Conservation (phyloP, 2,113 vertebrate species). For the Copsychus sechellarum region DNA sequence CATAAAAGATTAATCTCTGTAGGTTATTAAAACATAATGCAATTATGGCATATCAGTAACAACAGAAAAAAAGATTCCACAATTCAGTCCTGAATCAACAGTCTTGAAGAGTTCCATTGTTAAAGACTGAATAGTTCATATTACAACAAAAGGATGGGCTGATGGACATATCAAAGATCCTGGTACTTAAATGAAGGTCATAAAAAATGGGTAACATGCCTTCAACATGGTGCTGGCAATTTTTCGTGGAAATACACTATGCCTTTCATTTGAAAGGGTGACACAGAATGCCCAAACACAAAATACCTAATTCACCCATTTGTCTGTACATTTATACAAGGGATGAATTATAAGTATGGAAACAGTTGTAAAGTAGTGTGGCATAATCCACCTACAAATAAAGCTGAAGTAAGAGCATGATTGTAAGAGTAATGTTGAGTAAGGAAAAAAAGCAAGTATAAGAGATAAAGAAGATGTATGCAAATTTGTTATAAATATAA, state of each 20-base stretch:
- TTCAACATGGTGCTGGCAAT: neutral
- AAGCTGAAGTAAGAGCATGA: neutral
- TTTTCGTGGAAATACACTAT: neutral
- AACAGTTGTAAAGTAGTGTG: neutral
- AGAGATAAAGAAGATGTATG: conserved; percentile 27
- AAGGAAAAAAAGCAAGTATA: neutral
- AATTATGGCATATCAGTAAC: neutral
- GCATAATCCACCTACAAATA: neutral
- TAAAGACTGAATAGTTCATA: neutral
- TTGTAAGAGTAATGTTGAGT: neutral
- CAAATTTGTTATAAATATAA: conserved; percentile 52
- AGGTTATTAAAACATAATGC: neutral
- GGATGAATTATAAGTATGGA: neutral
- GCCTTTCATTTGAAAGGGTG: neutral
- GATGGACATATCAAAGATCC: neutral
- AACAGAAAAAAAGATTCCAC: neutral
- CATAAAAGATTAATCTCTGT: neutral
- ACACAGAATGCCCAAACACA: neutral
- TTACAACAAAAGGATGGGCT: neutral
- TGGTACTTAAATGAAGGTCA: neutral
- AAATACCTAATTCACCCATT: neutral
- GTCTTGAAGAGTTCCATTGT: neutral
- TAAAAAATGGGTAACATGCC: neutral
- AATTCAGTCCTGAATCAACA: neutral
- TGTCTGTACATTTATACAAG: neutral